Base-by-base conservation (phyloP, 1,140 invertebrate genomes). In the Neotoxoptera formosana region DNA sequence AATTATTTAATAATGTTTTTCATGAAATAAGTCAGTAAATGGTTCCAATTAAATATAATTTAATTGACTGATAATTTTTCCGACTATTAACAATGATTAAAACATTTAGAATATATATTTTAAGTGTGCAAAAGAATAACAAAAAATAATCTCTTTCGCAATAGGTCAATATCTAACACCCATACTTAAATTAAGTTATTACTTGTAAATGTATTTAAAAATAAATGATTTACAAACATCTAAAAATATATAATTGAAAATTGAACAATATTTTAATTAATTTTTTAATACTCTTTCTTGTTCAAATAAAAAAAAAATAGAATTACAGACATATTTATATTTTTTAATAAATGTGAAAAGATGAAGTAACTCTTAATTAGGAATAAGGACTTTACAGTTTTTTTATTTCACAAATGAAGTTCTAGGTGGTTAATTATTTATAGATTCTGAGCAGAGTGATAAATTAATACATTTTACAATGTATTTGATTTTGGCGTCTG, bases 101-200 rank as follows among this genome's bases (percentile, higher is more conserved):
- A 51, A 47, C 17, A 48, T 88, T 48, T 45, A n/a, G 17, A 88
- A 88, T 88, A 48, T 14, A 88, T 8, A 88, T 48, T 48, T 11
- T 17, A 88, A 88, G 17, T 48, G 47, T 88, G 86, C 30, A 34
- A 88, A 87, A 88, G 20, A 88, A 51, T 48, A 48, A 48, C n/a
- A 88, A 30, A 88, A 41, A 88, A 51, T 88, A 51, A 88, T 88
- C 86, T n/a, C 7, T 48, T 88, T 88, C 17, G 47, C 47, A 88
- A 48, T 34, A 88, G 86, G 86, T 88, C 86, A 88, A 88, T 88
- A 88, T 88, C 47, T 88, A 41, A 88, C 30, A 88, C 6, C 47
- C 86, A 21, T 88, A n/a, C 51, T 23, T 48, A 41, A 88, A 88
- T 51, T 88, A 51, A 21, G 86, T 88, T 88, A 88, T 88, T 51